A percentile compares a stretch with the other conserved stretches of the same genome.
phyloP scores from a whole-genome alignment of 1,140 invertebrate species.

The Delia radicum region DNA sequence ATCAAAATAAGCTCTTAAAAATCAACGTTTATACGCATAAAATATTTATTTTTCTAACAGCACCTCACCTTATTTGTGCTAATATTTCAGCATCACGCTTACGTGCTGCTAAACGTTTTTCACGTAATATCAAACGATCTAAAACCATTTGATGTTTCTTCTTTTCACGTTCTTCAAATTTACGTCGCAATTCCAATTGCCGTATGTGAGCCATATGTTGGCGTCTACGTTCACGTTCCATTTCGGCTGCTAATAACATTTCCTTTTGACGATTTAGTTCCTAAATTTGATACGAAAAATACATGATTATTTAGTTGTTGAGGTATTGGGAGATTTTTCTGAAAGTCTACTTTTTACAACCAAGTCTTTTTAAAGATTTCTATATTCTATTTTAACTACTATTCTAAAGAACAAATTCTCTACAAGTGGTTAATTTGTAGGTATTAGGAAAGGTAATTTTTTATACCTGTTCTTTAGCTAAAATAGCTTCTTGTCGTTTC shows the following conservation, averaged over 20 bases:
- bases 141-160: slow-evolving; percentile 69
- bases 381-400: too few relatives aligned
- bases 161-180: slow-evolving; percentile 85
- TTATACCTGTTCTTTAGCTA: slow-evolving; percentile 85
- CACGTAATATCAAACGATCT: slow-evolving; percentile 56
- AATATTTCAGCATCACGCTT: slow-evolving; percentile 82
- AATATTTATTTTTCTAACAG: slow-evolving; percentile 22
- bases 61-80: slow-evolving; percentile 64
- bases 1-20: background rate
- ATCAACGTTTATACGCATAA: background rate
- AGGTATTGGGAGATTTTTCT: background rate
- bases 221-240: slow-evolving; percentile 86
- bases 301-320: background rate
- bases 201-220: slow-evolving; percentile 89
- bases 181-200: slow-evolving; percentile 79
- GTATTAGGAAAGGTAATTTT: background rate
- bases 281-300: slow-evolving; percentile 61
- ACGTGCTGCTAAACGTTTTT: slow-evolving; percentile 80
- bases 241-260: slow-evolving; percentile 79
- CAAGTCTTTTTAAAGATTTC: background rate
- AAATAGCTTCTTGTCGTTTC: slow-evolving; percentile 80
- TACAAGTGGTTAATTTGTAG: background rate
- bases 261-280: slow-evolving; percentile 86
- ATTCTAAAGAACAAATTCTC: slow-evolving; percentile 8
- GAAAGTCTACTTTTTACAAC: background rate